Conservation (phyloP, 2,113 vertebrate genomes). For the Mobula birostris region DNA sequence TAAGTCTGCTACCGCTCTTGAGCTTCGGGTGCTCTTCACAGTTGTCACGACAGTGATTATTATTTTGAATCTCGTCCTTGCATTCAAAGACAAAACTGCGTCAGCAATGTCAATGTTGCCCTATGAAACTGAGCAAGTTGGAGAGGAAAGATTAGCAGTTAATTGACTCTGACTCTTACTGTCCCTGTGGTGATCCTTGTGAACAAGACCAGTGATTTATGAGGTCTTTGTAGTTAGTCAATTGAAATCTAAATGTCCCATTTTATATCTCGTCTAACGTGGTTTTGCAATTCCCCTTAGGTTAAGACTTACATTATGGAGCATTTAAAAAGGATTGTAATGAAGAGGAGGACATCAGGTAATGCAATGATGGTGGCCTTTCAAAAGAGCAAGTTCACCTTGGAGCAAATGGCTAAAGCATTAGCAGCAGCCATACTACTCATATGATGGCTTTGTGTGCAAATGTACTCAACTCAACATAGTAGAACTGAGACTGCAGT, state of each 20-base stretch:
- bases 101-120: background rate
- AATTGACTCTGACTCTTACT: slow-evolving; percentile 5
- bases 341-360: background rate
- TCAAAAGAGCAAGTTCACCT: slow-evolving; percentile 4
- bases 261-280: background rate
- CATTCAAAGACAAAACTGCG: background rate
- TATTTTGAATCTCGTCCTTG: background rate
- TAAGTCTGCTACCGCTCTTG: background rate
- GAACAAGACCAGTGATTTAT: slow-evolving; percentile 12
- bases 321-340: background rate
- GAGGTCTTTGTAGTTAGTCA: background rate
- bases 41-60: background rate
- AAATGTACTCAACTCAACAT: background rate
- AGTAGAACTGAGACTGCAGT: background rate
- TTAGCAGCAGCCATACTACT: background rate
- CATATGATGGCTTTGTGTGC: background rate
- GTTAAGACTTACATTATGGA: slow-evolving; percentile 17
- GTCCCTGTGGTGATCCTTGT: background rate
- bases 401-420: slow-evolving; percentile 9
- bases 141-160: background rate
- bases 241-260: slow-evolving; percentile 21
- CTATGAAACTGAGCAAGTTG: background rate
- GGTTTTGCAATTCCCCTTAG: slow-evolving; percentile 5
- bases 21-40: background rate
- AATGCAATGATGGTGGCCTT: slow-evolving; percentile 30